Conservation (phyloP, 2,797 vertebrate genomes). For the Lepidocolaptes lacrymiger region DNA sequence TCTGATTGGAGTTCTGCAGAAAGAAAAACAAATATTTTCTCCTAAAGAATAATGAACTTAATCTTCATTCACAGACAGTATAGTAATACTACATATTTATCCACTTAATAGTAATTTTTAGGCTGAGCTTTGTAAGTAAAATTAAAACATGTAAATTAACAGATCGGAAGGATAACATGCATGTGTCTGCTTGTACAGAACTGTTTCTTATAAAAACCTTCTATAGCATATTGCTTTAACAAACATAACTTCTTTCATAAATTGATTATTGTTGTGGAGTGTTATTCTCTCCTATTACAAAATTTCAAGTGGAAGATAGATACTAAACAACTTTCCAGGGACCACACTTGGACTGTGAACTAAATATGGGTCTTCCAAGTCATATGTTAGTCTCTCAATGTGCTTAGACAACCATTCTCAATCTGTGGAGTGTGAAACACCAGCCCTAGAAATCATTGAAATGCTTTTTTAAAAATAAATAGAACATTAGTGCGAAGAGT, state of each 20-base stretch:
- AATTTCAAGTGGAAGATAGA: not conserved
- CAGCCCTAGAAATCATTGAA: not conserved
- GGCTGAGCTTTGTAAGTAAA: not conserved
- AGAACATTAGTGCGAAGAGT: not conserved
- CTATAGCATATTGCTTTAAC: accelerated
- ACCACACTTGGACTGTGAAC: not conserved
- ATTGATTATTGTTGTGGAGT: not conserved
- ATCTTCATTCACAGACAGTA: not conserved
- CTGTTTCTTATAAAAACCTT: not conserved
- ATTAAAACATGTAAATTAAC: not conserved
- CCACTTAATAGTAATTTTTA: not conserved
- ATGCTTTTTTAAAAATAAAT: not conserved
- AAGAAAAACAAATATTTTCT: not conserved
- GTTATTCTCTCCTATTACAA: not conserved
- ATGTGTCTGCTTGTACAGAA: not conserved
- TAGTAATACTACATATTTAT: not conserved
- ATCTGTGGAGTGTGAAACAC: not conserved
- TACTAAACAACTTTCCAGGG: not conserved
- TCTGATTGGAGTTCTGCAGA: not conserved
- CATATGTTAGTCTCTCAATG: not conserved
- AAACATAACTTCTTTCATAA: not conserved
- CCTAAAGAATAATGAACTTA: not conserved
- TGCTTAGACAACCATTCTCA: not conserved
- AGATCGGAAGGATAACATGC: not conserved
- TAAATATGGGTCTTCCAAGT: not conserved